Conservation (phyloP, 2,113 vertebrate species). For the Podarcis muralis region DNA sequence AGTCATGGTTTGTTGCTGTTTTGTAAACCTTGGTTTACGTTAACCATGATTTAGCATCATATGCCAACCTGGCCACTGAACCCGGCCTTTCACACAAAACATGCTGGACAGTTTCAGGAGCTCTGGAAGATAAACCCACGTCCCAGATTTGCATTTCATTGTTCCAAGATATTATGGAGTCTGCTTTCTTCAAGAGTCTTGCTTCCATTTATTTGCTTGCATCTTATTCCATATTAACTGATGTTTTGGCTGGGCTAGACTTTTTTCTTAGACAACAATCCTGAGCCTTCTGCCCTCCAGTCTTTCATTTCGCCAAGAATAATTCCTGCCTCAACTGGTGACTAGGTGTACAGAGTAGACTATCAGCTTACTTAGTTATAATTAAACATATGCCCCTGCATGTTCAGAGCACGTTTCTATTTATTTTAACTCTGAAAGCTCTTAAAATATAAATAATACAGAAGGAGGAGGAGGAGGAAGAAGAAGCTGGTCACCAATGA, state of each 20-base stretch:
- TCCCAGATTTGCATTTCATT: neutral
- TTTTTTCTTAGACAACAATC: neutral
- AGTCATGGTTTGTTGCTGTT: no score
- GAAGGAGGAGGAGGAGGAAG: neutral
- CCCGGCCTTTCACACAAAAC: neutral
- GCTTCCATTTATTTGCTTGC: neutral
- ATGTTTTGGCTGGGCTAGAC: neutral
- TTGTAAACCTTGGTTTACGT: no score
- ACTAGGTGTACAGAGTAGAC: neutral
- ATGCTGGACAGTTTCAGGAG: neutral
- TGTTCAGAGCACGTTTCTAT: slow-evolving; percentile 11
- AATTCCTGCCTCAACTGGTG: slow-evolving; percentile 30
- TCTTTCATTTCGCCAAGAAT: neutral
- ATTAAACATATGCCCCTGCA: slow-evolving; percentile 31
- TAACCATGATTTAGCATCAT: no score
- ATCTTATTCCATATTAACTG: neutral
- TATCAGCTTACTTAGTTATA: slow-evolving; percentile 18
- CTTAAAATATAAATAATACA: neutral
- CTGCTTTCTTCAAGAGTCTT: no score
- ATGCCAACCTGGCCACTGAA: no score
- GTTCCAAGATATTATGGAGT: neutral
- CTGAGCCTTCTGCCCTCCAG: slow-evolving; percentile 5
- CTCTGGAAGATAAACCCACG: neutral
- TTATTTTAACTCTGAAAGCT: slow-evolving; percentile 7
- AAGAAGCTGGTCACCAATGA: neutral